Base-by-base conservation (phyloP, 23 tunicate species). In the Phallusia fumigata region DNA sequence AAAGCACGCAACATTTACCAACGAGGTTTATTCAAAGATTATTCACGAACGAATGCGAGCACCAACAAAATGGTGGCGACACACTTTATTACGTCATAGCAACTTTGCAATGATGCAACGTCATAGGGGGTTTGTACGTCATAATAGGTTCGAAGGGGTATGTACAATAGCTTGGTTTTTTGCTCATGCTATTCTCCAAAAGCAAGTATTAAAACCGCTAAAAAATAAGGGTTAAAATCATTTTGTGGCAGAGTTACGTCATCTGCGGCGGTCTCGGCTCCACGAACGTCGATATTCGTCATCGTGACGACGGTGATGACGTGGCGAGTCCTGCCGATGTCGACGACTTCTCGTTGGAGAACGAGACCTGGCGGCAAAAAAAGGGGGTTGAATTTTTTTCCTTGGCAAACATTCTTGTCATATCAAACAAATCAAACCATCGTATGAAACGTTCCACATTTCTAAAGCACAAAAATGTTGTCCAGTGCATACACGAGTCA, bases 241-340 rank as follows among this genome's bases (percentile, higher is more conserved):
- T 40, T 40, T 40, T 40, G 47, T 40, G 47, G 69, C 69, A 58
- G 69, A 6, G 69, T 58, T 58, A 58, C 69, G 69, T 58, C 69
- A 85, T 40, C 88, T 79, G 26, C 83, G 40, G 49, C 88, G 78
- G 65, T 85, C 88, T 35, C 88, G 45, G 33, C 83, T 79, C 83
- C 83, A 79, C 16, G 88, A 78, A n/a, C 88, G 83, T 10, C 76
- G 82, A 45, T 75, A 81, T 31, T 72, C 44, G 65, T 65, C 80
- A 13, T 82, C 53, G 77, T 69, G 85, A 36, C 77, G 77, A 2
- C 74, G 83, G 32, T 65, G 78, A 74, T 74, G 77, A 65, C 83
- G 88, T 45, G 78, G 30, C 11, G 33, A 80, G 65, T 84, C 80
- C 50, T 75, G 88, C 13, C 77, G 40, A 35, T 35, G 77, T 65